Base-by-base conservation (phyloP, 2,888 invertebrate species). In the Calephelis perditalis region DNA sequence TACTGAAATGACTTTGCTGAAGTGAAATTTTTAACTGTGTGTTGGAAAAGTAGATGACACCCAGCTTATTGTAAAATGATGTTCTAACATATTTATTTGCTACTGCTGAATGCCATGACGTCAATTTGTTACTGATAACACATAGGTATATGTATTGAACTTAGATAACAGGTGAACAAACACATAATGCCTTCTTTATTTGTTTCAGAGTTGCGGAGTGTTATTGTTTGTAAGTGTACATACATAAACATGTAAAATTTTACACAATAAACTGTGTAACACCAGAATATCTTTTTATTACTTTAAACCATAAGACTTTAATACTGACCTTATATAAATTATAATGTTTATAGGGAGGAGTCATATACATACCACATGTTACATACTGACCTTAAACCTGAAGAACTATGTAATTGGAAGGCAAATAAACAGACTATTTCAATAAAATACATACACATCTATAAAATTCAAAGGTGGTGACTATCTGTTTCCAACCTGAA, bases 51-150 rank as follows among this genome's bases (percentile, higher is more conserved):
- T 26, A 15, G 37, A 12, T 15, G 1, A 40, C 12, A 15, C 37
- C n/a, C 43, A 15, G 12, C 56, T 12, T 57, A 35, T 11, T 60
- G 59, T 60, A 63, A 73, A 70, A 81, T 90, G 89, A 89, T 89
- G 88, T 78, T 68, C 77, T 62, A 68, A 71, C 68, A 61, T 68
- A 67, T 69, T 78, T 84, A 90, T 90, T 90, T 90, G 90, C 90
- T 90, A 90, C 90, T 90, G 73, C 89, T 86, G 90, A 90, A 69
- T 82, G 90, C 87, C 82, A 71, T 90, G 90, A 88, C 82, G 82
- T 78, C 56, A 81, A 67, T 70, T 65, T 65, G 62, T 70, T 61
- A 69, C 89, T 89, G 88, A 88, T 65, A 60, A 9, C 15, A 58
- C 56, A 11, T 15, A 43, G 37, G 56, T 26, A 36, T 40, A 12